Conservation (phyloP, 2,888 invertebrate species). For the Acrocyrtus sp. region DNA sequence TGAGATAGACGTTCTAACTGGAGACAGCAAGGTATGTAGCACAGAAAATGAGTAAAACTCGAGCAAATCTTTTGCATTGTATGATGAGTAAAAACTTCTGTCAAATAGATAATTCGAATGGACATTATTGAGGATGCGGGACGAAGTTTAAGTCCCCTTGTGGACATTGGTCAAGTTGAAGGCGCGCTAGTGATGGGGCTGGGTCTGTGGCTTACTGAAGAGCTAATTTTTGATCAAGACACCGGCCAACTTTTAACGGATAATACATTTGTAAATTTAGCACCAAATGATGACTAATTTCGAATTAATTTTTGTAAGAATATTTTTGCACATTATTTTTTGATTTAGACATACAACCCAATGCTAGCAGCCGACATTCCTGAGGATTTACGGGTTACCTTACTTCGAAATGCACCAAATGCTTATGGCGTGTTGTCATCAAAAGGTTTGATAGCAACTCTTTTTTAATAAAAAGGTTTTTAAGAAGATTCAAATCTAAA, state of each 20-base stretch:
- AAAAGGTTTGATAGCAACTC: no score
- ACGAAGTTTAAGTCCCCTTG: constrained; percentile 63
- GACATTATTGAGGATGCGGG: constrained; percentile 64
- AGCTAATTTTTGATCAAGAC: constrained; percentile 65
- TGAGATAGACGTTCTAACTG: constrained; percentile 82
- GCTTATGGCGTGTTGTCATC: constrained; percentile 77
- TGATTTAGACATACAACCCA: constrained; percentile 59
- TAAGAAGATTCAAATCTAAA: constrained; percentile 66
- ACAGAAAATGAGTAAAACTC: no score
- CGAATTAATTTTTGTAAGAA: no score
- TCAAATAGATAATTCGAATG: constrained; percentile 54
- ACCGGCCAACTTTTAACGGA: constrained; percentile 32
- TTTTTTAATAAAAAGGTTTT: no score
- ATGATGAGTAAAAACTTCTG: no score
- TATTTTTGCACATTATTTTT: no score
- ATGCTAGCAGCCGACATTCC: constrained; percentile 64
- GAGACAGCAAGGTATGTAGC: constrained; percentile 76
- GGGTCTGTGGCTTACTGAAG: constrained; percentile 66
- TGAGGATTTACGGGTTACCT: constrained; percentile 69
- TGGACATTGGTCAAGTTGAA: constrained; percentile 67
- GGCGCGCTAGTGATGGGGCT: constrained; percentile 68
- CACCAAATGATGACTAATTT: neutral
- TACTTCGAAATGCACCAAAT: constrained; percentile 75
- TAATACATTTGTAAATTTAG: neutral
- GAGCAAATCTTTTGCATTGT: no score